Percentiles rank a stretch among this genome's conserved stretches.
These are phyloP conservation scores for Hepsetus odoe DNA, from an alignment of 2,113 vertebrate species.

Conservation along the genomic window DNA sequence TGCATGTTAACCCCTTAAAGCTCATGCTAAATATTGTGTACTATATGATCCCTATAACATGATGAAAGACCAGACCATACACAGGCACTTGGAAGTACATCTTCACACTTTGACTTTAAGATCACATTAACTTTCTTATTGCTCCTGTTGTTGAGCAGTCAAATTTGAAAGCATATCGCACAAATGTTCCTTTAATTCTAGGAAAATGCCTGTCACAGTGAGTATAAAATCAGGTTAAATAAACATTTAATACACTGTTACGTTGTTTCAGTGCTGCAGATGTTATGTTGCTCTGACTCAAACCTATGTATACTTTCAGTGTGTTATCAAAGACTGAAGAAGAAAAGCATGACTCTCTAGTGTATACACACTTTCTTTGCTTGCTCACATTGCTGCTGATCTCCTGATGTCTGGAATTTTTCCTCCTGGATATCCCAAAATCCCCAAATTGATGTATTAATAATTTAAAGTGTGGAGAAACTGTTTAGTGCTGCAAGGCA, in stretches of 20 bases:
- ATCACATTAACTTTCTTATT: no score
- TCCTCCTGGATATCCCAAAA: conserved; percentile 27
- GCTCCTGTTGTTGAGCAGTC: no score
- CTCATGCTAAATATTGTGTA: background rate
- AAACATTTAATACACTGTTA: background rate
- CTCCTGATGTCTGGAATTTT: conserved; percentile 5
- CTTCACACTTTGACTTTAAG: no score
- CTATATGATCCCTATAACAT: no score
- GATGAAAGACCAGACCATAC: no score
- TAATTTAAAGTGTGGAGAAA: conserved; percentile 33
- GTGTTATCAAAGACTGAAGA: background rate
- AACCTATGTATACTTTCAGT: background rate
- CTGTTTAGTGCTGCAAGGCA: conserved; percentile 26
- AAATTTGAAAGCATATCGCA: no score
- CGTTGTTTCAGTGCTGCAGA: background rate
- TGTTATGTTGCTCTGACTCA: background rate
- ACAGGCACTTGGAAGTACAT: no score
- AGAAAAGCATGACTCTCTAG: background rate
- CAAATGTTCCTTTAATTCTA: no score
- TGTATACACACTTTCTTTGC: background rate
- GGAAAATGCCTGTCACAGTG: no score
- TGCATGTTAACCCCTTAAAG: background rate
- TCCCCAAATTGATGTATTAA: conserved; percentile 37
- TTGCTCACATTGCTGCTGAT: background rate
- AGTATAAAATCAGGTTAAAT: no score